Percentiles rank a stretch among this genome's conserved stretches.
Evolutionary conservation across 1,140 invertebrate genomes (phyloP).

Genomic region (Agrilus planipennis): DNA sequence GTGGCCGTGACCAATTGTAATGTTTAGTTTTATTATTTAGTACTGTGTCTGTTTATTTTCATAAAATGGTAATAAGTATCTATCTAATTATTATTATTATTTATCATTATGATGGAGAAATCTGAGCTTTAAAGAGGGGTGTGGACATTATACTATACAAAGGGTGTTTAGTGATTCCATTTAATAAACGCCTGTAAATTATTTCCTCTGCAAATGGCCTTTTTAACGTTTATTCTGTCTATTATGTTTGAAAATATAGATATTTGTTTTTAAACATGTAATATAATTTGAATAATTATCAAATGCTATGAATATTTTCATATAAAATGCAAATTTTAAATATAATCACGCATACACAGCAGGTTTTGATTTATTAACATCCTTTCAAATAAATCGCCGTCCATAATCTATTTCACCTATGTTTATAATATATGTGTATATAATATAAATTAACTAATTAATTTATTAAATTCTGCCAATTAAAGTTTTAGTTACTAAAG

Average conservation of each 20-base stretch:
- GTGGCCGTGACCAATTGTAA: constrained; percentile 17
- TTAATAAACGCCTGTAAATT: constrained; percentile 25
- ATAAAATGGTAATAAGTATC: constrained; percentile 31
- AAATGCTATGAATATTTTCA: constrained; percentile 34
- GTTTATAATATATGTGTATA: no score
- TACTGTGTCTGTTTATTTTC: constrained; percentile 30
- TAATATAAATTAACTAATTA: no score
- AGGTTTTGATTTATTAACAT: constrained; percentile 6
- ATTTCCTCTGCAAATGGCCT: constrained; percentile 29
- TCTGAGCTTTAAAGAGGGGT: constrained; percentile 32
- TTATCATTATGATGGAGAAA: no score
- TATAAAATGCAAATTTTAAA: constrained; percentile 33
- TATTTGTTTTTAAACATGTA: constrained; percentile 25
- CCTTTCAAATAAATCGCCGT: no score
- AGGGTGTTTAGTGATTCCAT: constrained; percentile 27
- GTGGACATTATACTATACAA: constrained; percentile 28
- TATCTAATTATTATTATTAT: no score
- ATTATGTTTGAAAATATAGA: constrained; percentile 15
- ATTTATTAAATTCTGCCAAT: no score
- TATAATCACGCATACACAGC: constrained; percentile 31
- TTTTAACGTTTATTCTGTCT: constrained; percentile 15
- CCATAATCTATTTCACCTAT: no score
- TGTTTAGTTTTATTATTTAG: constrained; percentile 25
- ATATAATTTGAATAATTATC: constrained; percentile 29
- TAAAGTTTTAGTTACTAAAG: no score